Base-by-base conservation (phyloP, 2,888 invertebrate genomes). In the Meiosimyza decipiens region DNA sequence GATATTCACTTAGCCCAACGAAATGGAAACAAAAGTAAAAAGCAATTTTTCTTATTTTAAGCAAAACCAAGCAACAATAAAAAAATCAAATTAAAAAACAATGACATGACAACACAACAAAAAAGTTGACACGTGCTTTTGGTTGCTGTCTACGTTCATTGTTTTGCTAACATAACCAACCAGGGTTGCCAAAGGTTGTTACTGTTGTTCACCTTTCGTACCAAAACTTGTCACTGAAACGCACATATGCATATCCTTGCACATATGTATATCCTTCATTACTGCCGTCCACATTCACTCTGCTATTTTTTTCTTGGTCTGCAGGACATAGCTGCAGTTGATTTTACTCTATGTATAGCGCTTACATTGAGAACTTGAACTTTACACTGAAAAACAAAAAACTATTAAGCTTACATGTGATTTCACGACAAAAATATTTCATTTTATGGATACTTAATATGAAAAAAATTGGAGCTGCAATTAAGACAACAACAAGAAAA, bases 101-200 rank as follows among this genome's bases (percentile, higher is more conserved):
- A 63, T 16, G 16, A 63, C 63, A 63, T 63, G 47, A 63, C 63
- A 63, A 47, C 18, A 47, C 16, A 63, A 40, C 12, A 62, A 47
- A 62, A 62, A 62, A 6, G 33, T 40, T 62, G 62, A 62, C 62
- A 62, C 47, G 47, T 62, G 62, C 62, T 47, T 16, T 40, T 55
- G 55, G n/a, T n/a, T 40, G 15, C 11, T 55, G 18, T 16, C 55
- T 55, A n/a, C 16, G n/a, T 16, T 18, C 16, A 18, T n/a, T 18
- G 6, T 18, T 15, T 55, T 16, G 16, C 55, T 22, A n/a, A 18
- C 55, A 11, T 16, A 6, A 54, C 54, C 54, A 18, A 12, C 13
- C n/a, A n/a, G 18, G 54, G 12, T 18, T 16, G 12, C 54, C 54
- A 54, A 18, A 9, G n/a, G n/a, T 40, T 60, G 9, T 33, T 12